Base-by-base conservation (phyloP, 2,888 invertebrate genomes). In the Argyresthia goedartella region DNA sequence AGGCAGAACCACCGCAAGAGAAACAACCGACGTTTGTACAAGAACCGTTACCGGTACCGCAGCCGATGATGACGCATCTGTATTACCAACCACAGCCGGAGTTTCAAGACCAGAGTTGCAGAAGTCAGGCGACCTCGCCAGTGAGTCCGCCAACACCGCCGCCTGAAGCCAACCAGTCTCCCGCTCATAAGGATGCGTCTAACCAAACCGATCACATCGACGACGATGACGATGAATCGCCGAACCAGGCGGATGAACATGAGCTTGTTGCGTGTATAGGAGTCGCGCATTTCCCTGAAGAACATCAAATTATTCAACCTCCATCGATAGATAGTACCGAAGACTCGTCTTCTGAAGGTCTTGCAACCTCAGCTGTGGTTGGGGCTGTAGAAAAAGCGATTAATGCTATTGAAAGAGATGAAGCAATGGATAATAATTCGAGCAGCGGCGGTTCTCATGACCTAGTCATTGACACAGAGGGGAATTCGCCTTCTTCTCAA, bases 141-240 rank as follows among this genome's bases (percentile, higher is more conserved):
- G 90, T 89, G 0, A 89, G 90, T 1, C 85, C 88, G 0, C 78
- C 86, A 0, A 81, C 88, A 34, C 79, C 84, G 16, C 82, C 88
- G 13, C 87, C 89, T 54, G 86, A 87, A 54, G 79, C 79, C 1
- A 82, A 89, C 1, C 90, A 90, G 55, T 81, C 87, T 4, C 90
- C 91, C 36, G 93, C 93, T n/a, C 94, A 84, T 44, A 75, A 90
- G 69, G 94, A 95, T 64, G 94, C 94, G 0, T 93, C 93, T 51
- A 95, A 94, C 67, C 95, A 95, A 77, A 95, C 95, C 0, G 94
- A 95, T 64, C 91, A 92, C 15, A 90, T 92, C 0, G 89, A 90
- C 62, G 92, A 91, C 60, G 92, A 92, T 52, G 92, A 92, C 58
- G 92, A 87, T 54, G 92, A 87, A 54, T 79, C 82, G 0, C 84